Conservation (phyloP, 1,140 invertebrate species). For the Anagrus nilaparvatae region DNA sequence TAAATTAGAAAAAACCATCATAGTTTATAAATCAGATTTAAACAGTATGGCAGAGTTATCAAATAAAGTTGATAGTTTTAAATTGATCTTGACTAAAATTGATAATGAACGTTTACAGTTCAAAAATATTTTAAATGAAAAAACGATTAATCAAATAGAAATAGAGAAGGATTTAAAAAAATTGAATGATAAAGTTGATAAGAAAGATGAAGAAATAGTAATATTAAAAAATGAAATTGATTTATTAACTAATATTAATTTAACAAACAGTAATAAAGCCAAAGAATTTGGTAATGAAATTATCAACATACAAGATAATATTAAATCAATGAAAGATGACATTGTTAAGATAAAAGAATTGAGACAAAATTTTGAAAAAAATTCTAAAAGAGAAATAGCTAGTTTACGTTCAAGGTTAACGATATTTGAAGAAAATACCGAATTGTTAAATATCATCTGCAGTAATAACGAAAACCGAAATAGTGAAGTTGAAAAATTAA, state of each 20-base stretch:
- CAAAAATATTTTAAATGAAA: constrained; percentile 14
- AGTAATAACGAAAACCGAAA: constrained; percentile 18
- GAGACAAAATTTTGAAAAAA: constrained; percentile 22
- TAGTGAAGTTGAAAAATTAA: constrained; percentile 22
- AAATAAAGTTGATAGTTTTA: constrained; percentile 21
- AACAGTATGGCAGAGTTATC: constrained; percentile 14
- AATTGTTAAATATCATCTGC: constrained; percentile 20
- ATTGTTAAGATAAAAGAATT: constrained; percentile 19
- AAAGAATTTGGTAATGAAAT: constrained; percentile 23
- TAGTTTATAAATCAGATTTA: constrained; percentile 15
- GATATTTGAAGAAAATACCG: constrained; percentile 22
- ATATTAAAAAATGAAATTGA: constrained; percentile 19
- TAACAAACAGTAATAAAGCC: constrained; percentile 17
- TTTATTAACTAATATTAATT: constrained; percentile 17
- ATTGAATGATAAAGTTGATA: constrained; percentile 17
- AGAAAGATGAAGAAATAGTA: constrained; percentile 24
- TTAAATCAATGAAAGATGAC: constrained; percentile 21
- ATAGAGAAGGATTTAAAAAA: constrained; percentile 23
- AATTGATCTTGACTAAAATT: constrained; percentile 17
- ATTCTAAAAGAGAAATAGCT: constrained; percentile 20
- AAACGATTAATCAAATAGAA: constrained; percentile 16
- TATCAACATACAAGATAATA: constrained; percentile 16
- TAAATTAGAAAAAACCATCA: constrained; percentile 19
- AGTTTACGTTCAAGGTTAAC: constrained; percentile 20
- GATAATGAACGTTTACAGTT: constrained; percentile 20